phyloP scores from a whole-genome alignment of 1,140 invertebrate species.

The Lasioglossum albipes region DNA sequence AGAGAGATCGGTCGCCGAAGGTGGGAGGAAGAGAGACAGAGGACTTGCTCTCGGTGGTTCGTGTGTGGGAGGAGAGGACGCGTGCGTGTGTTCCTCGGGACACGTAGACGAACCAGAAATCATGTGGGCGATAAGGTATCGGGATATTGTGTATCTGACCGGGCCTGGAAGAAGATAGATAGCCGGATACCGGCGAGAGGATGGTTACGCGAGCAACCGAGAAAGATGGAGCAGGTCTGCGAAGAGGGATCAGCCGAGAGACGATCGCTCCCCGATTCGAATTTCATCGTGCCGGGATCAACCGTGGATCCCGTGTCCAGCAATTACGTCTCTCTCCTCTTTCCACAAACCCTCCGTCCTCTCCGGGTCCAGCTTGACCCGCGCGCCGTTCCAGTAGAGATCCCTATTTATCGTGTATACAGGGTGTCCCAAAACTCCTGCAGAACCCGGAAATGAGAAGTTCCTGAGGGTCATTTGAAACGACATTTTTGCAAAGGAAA shows the following conservation, averaged over 20 bases:
- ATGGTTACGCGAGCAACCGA: slow-evolving; percentile 33
- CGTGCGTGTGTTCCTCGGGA: slow-evolving; percentile 25
- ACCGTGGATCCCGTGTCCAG: slow-evolving; percentile 14
- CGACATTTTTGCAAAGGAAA: too few relatives aligned
- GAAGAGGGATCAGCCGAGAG: slow-evolving; percentile 47
- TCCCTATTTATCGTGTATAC: too few relatives aligned
- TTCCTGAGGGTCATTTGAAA: too few relatives aligned
- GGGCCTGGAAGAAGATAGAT: slow-evolving; percentile 59
- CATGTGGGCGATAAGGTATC: slow-evolving; percentile 63
- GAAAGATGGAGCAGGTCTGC: slow-evolving; percentile 18
- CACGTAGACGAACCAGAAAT: slow-evolving; percentile 58
- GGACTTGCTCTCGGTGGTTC: too few relatives aligned
- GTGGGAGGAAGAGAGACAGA: too few relatives aligned
- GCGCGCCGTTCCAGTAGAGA: too few relatives aligned
- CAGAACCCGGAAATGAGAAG: too few relatives aligned
- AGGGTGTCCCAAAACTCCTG: too few relatives aligned
- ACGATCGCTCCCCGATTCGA: slow-evolving; percentile 49
- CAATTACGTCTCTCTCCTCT: slow-evolving; percentile 17
- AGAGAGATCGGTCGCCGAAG: neutral
- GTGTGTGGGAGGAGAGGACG: slow-evolving; percentile 7
- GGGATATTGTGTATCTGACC: slow-evolving; percentile 61
- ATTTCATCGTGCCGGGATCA: slow-evolving; percentile 46
- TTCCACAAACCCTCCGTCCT: too few relatives aligned
- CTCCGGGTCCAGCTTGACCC: too few relatives aligned
- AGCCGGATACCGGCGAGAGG: slow-evolving; percentile 36